These are phyloP conservation scores for Myiothlypis coronata DNA, from an alignment of 2,797 vertebrate species.

Conservation along the genomic window DNA sequence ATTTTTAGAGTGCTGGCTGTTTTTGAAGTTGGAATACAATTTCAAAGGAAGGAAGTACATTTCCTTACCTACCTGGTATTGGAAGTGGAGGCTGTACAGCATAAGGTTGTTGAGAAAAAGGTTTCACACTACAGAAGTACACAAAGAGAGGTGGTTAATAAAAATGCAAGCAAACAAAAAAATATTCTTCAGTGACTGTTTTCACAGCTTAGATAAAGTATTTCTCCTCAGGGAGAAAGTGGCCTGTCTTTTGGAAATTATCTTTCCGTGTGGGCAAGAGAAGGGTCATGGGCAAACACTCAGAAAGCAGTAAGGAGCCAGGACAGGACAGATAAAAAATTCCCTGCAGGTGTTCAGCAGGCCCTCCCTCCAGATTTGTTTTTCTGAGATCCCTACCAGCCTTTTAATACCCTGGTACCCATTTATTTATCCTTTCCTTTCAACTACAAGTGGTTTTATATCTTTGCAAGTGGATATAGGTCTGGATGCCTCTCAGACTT, in stretches of 20 bases:
- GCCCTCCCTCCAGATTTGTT: neutral
- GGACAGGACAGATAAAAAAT: neutral
- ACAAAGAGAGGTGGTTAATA: neutral
- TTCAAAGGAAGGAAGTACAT: neutral
- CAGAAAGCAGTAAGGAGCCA: neutral
- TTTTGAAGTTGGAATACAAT: neutral
- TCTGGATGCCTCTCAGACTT: neutral
- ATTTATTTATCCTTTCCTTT: neutral
- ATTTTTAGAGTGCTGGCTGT: neutral
- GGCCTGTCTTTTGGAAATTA: neutral
- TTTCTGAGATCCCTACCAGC: neutral
- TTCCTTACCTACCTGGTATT: conserved; percentile 84
- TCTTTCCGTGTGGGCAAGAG: neutral
- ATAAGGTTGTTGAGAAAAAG: conserved; percentile 91
- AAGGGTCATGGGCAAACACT: neutral
- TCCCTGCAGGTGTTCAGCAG: neutral
- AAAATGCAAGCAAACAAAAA: neutral
- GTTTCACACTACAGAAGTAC: conserved; percentile 87
- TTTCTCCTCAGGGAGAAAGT: neutral
- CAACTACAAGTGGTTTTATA: neutral
- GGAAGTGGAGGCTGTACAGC: conserved; percentile 86
- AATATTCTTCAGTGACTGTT: neutral
- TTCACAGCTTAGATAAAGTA: neutral
- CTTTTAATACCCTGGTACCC: neutral
- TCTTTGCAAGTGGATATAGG: neutral